These are phyloP conservation scores for Zaprionus inermis DNA, from an alignment of 1,140 invertebrate genomes.

Conservation along the genomic window DNA sequence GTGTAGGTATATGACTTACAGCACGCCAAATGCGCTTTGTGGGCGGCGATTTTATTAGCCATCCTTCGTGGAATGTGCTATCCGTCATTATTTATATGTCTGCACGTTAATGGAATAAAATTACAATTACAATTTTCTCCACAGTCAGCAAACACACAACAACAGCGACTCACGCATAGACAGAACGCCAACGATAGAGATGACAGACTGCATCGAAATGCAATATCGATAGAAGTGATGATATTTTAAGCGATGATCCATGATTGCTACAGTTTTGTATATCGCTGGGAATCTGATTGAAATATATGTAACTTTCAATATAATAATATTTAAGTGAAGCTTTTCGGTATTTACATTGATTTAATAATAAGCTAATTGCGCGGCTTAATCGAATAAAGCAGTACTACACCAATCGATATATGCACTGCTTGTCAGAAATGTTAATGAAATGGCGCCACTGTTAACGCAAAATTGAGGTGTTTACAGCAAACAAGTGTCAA, in stretches of 20 bases:
- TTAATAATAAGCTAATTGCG: too few relatives aligned
- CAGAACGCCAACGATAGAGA: neutral
- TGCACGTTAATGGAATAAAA: conserved; percentile 10
- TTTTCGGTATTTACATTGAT: too few relatives aligned
- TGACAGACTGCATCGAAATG: neutral
- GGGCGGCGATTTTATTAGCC: conserved; percentile 96
- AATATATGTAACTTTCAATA: neutral
- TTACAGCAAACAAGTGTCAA: neutral
- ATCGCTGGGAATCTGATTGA: neutral
- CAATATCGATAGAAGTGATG: neutral
- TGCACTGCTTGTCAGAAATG: neutral
- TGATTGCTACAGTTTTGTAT: neutral
- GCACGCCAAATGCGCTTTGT: conserved; percentile 94
- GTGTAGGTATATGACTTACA: conserved; percentile 86
- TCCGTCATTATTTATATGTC: conserved; percentile 83
- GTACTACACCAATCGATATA: neutral
- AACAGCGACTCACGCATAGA: conserved; percentile 18
- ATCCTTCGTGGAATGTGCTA: conserved; percentile 91
- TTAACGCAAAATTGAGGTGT: neutral
- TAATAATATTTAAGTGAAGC: too few relatives aligned
- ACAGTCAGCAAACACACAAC: conserved; percentile 34
- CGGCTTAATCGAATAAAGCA: neutral
- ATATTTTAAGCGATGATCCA: neutral
- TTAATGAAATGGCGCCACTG: neutral
- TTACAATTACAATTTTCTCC: conserved; percentile 20